Base-by-base conservation (phyloP, 2,113 vertebrate species). In the Otis tarda region DNA sequence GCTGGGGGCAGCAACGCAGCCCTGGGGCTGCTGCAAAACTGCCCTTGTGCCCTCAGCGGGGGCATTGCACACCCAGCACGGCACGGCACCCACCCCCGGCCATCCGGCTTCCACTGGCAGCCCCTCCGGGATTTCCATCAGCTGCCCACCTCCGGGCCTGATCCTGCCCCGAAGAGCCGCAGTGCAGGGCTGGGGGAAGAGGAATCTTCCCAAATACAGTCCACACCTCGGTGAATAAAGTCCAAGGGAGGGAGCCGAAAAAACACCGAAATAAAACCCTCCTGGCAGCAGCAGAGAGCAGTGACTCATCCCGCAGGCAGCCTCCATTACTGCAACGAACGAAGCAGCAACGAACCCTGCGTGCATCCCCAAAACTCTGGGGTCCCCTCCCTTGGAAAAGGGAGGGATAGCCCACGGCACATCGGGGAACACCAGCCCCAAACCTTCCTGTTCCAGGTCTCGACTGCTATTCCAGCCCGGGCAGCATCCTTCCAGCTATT, bases 231-330 rank as follows among this genome's bases (percentile, higher is more conserved):
- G 60, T 60, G 82, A 95, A 87, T 60, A 41, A 93, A 87, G 91
- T 93, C 82, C 91, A 92, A 92, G 89, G 87, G 93, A 94, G 77
- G 41, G 94, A 96, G 83, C 53, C 1, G 39, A 77, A 87, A 89
- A 85, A 83, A 0, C 82, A 90, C 61, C 0, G 4, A 94, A 93
- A 94, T 87, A 70, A 96, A 90, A 43, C 63, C 53, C 57, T 95
- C 85, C 91, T 81, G 77, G 60, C 85, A 90, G 79, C 89, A 70
- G 55, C 69, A 73, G 89, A 67, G 71, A 67, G 59, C 65, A 60
- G 63, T 94, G 95, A 97, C 90, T 97, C 95, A 94, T 63, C 35
- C 68, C 5, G 1, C 70, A 68, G 89, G 86, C 82, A 89, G 75
- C 64, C 84, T 90, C 71, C 67, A 86, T 77, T 57, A 49, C 74